A percentile compares a stretch with the other conserved stretches of the same genome.
Conservation (phyloP, 2,888 invertebrate species). For the Lycocerus yunnanus region DNA sequence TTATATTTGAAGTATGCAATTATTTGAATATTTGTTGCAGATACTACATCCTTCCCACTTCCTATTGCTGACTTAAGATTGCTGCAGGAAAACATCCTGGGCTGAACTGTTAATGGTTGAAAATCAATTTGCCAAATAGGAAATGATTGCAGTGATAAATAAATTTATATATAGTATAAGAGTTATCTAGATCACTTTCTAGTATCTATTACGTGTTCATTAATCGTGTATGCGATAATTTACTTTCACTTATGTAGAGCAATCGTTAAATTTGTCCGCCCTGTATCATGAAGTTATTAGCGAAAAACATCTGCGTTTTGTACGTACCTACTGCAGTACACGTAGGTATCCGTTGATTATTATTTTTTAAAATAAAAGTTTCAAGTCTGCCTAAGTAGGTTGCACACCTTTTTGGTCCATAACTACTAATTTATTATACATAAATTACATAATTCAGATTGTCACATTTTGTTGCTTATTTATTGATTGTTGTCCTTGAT, state of each 20-base stretch:
- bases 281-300: conserved; percentile 8
- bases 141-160: conserved; percentile 28
- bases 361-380: neutral
- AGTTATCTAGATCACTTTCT: conserved; percentile 43
- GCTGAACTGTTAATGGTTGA: neutral
- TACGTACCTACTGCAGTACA: neutral
- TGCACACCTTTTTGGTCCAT: neutral
- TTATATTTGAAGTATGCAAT: neutral
- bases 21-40: neutral
- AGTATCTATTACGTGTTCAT: conserved; percentile 42
- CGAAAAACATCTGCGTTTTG: conserved; percentile 5
- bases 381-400: neutral
- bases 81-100: neutral
- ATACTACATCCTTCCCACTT: neutral
- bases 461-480: neutral
- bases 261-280: conserved; percentile 22
- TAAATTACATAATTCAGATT: neutral
- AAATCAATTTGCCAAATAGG: conserved; percentile 19
- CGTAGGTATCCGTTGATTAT: neutral
- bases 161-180: conserved; percentile 35
- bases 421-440: neutral
- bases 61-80: neutral
- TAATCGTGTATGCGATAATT: conserved; percentile 32
- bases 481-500: neutral
- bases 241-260: conserved; percentile 35